phyloP scores from a whole-genome alignment of 2,113 vertebrate genomes.

The Myotis lucifugus region DNA sequence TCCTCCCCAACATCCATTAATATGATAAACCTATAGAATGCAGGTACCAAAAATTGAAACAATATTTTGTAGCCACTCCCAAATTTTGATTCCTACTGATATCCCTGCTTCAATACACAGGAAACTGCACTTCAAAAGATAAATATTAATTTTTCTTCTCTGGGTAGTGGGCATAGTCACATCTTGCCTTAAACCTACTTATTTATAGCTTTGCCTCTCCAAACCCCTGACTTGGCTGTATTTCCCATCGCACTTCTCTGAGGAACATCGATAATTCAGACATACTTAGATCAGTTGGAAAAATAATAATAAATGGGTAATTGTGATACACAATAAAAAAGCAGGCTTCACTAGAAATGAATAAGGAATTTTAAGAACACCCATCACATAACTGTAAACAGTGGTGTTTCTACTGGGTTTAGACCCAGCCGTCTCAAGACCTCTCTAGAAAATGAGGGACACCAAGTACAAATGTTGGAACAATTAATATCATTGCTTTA shows the following conservation, averaged over 20 bases:
- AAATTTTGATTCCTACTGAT: neutral
- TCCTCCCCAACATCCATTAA: neutral
- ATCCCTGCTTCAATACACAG: neutral
- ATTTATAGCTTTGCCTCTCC: neutral
- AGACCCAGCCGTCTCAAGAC: neutral
- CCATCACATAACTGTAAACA: neutral
- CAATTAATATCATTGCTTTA: neutral
- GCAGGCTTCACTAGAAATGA: neutral
- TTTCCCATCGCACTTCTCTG: neutral
- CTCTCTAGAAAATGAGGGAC: neutral
- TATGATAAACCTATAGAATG: neutral
- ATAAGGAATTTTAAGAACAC: neutral
- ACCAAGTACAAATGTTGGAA: neutral
- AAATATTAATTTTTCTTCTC: neutral
- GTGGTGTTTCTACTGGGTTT: neutral
- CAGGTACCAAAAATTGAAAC: neutral
- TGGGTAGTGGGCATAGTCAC: too few species aligned
- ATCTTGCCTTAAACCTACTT: neutral
- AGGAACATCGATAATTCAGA: neutral
- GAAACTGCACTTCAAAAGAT: conserved; percentile 3
- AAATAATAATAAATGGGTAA: neutral
- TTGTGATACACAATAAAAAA: neutral
- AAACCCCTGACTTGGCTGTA: neutral
- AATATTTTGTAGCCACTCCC: neutral
- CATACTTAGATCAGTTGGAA: neutral